Percentiles rank a stretch among this genome's conserved stretches.
Evolutionary conservation across 2,113 vertebrate species (phyloP).

Genomic region (Channa argus): DNA sequence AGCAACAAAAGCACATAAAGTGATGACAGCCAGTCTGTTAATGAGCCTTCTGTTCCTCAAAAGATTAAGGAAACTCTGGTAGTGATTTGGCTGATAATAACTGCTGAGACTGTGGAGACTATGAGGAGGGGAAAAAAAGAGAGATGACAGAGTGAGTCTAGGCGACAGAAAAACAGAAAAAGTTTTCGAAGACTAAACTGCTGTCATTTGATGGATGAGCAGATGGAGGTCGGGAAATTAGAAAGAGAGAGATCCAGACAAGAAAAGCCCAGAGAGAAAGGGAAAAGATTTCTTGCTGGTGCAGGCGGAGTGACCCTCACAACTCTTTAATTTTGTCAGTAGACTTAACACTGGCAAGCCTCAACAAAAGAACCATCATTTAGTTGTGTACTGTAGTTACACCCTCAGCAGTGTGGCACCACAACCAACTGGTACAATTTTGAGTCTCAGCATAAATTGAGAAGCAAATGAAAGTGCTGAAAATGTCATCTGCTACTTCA

Average conservation of each 20-base stretch:
- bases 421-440: constrained; percentile 4
- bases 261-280: constrained; percentile 3
- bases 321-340: constrained; percentile 33
- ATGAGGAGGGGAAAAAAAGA: background rate
- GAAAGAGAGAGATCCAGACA: constrained; percentile 39
- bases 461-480: constrained; percentile 12
- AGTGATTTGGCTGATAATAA: constrained; percentile 57
- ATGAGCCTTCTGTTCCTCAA: constrained; percentile 59
- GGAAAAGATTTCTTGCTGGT: constrained; percentile 29
- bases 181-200: constrained; percentile 40
- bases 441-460: background rate
- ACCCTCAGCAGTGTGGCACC: background rate
- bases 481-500: constrained; percentile 14
- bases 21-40: constrained; percentile 49
- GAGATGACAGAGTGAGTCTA: constrained; percentile 3
- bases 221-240: constrained; percentile 51
- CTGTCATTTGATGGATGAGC: constrained; percentile 66
- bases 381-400: background rate
- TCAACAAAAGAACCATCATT: constrained; percentile 27
- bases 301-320: constrained; percentile 5
- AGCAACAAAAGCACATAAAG: constrained; percentile 36
- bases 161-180: constrained; percentile 20
- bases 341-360: constrained; percentile 23
- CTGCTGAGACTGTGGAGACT: constrained; percentile 7
- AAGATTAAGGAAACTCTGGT: constrained; percentile 52